Conservation (phyloP, 2,113 vertebrate species). For the Psettodes erumei region DNA sequence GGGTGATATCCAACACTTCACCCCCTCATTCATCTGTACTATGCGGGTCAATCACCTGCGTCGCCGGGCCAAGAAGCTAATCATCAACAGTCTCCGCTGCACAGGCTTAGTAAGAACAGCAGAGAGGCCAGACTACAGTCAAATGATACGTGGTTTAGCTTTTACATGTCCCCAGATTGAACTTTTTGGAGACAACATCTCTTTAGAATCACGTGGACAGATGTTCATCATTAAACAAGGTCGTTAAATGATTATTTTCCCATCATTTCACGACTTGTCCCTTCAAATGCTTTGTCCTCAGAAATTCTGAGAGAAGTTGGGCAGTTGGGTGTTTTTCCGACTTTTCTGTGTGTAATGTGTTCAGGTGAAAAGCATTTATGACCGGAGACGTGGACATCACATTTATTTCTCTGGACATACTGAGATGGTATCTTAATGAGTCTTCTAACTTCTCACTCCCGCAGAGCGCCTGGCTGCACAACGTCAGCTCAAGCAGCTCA, state of each 20-base stretch:
- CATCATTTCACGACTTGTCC: background rate
- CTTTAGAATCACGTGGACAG: background rate
- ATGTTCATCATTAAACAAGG: background rate
- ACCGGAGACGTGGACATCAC: no score
- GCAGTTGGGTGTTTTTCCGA: no score
- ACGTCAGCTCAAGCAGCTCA: background rate
- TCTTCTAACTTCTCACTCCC: background rate
- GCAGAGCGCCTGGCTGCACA: background rate
- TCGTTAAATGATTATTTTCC: background rate
- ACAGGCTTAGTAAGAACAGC: conserved; percentile 6
- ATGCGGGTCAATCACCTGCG: conserved; percentile 49
- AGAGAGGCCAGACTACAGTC: background rate
- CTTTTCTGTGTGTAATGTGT: no score
- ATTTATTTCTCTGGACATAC: no score
- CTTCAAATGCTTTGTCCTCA: background rate
- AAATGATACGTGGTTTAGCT: background rate
- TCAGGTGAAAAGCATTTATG: background rate
- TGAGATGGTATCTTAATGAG: no score
- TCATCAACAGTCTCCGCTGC: conserved; percentile 28
- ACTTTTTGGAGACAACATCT: background rate
- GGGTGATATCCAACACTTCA: conserved; percentile 49
- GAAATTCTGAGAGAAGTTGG: no score
- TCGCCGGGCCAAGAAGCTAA: conserved; percentile 22
- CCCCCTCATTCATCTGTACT: conserved; percentile 35
- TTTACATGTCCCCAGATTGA: background rate